A percentile compares a stretch with the other conserved stretches of the same genome.
Conservation (phyloP, 2,113 vertebrate species). For the Nansenia antarctica region DNA sequence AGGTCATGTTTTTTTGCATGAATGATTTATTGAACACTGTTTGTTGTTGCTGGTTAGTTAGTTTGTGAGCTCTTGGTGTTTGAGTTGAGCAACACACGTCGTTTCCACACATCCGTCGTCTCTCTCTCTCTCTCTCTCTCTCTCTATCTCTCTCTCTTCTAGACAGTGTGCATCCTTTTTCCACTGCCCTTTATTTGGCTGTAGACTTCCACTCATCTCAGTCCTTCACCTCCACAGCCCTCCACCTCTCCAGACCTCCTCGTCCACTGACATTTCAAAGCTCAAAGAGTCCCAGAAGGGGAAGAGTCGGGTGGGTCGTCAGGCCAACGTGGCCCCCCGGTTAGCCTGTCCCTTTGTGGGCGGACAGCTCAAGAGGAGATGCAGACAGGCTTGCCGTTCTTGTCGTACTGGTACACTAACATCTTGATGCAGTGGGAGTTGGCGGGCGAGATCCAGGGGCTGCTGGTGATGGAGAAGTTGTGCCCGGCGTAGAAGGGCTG, state of each 20-base stretch:
- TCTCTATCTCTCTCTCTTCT: too few relatives aligned
- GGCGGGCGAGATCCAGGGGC: slow-evolving; percentile 96
- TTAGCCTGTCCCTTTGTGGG: slow-evolving; percentile 14
- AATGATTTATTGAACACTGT: slow-evolving; percentile 41
- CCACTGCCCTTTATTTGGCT: too few relatives aligned
- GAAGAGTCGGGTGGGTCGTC: slow-evolving; percentile 33
- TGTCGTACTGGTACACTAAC: slow-evolving; percentile 96
- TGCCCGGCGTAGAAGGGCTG: slow-evolving; percentile 90
- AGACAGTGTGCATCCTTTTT: too few relatives aligned
- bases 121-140: too few relatives aligned
- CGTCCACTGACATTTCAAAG: slow-evolving; percentile 56
- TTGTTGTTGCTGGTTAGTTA: slow-evolving; percentile 32
- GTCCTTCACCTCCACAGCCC: too few relatives aligned
- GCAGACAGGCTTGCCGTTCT: slow-evolving; percentile 92
- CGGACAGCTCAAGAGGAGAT: slow-evolving; percentile 84
- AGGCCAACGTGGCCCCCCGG: slow-evolving; percentile 42
- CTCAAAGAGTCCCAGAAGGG: slow-evolving; percentile 48
- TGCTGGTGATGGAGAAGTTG: slow-evolving; percentile 97
- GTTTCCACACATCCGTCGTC: not conserved
- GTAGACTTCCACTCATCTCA: too few relatives aligned
- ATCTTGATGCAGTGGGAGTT: slow-evolving; percentile 99
- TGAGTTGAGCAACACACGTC: slow-evolving; percentile 12
- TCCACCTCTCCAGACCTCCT: not conserved
- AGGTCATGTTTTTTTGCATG: slow-evolving; percentile 51
- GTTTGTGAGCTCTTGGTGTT: slow-evolving; percentile 39